phyloP scores from a whole-genome alignment of 2,797 vertebrate genomes.

The Ibycter americanus region DNA sequence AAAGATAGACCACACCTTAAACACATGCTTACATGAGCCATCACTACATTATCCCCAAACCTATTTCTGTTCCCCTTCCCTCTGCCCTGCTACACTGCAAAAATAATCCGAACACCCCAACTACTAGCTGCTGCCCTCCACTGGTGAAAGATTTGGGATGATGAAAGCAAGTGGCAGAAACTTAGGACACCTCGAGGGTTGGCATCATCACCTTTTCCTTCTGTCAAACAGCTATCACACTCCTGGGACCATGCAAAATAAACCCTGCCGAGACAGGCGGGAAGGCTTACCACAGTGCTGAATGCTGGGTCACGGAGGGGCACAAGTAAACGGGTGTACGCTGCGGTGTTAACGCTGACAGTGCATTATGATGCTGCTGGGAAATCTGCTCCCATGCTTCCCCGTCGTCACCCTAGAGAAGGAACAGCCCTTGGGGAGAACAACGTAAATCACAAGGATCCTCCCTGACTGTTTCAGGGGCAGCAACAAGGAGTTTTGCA shows the following conservation, averaged over 20 bases:
- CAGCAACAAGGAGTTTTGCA: neutral
- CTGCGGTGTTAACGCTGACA: neutral
- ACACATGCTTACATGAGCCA: neutral
- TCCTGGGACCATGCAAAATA: neutral
- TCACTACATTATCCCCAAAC: neutral
- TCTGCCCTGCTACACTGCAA: neutral
- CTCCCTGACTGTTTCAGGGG: neutral
- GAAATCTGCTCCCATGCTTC: neutral
- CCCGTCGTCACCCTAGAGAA: accelerated
- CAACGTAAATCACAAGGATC: neutral
- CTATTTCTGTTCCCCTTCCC: neutral
- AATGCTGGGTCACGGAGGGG: accelerated
- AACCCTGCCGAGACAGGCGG: neutral
- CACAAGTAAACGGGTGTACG: neutral
- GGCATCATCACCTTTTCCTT: neutral
- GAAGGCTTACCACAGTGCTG: neutral
- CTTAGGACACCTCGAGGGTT: neutral
- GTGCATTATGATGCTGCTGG: neutral
- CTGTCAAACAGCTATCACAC: neutral
- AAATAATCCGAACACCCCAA: neutral
- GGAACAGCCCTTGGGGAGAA: neutral
- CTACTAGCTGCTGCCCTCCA: neutral
- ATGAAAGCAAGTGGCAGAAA: neutral
- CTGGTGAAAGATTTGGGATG: neutral
- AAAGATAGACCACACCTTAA: neutral